Evolutionary conservation across 2,888 invertebrate species (phyloP), one percentile per base, ranked within the genome.

Genomic region (Pardosa pseudoannulata): DNA sequence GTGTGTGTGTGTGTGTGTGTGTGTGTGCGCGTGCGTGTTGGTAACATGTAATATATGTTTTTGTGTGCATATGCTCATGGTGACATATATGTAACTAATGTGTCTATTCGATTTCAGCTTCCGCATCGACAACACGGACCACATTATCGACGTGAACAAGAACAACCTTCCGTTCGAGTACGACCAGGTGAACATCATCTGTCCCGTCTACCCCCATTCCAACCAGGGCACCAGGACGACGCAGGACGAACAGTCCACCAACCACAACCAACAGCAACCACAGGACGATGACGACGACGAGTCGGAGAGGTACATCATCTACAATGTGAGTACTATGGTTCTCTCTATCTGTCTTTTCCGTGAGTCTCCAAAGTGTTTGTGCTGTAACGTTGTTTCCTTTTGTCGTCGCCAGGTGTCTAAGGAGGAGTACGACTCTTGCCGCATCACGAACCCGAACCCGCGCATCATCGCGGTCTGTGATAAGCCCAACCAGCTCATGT

Each of bases 121-220:
- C 93, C 95, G 97, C 92, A 97, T 97, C 94, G 97, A 98, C 94
- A 98, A 98, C 93, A 97, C 97, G 64, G 97, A 98, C 93, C 97
- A 98, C 93, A 97, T 98, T 92, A 97, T 97, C 92, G 97, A 98
- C 92, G 95, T 98, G 90, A 97, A 97, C 93, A 96, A 96, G 93
- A 96, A 96, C 90, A 97, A 97, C 92, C 94, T 95, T 89, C 96
- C 96, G 91, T 97, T 96, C 92, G 97, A 97, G 92, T 97, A 96
- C 92, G 97, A 98, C 92, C 97, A 97, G 93, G 97, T 97, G 91
- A 97, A 97, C 92, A 96, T 98, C 92, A 96, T 97, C 91, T 98
- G 97, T 93, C 97, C 97, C 72, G 96, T 96, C 27, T 97, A 97
- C 91, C 94, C 95, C 81, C 96, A 96, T 46, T 75, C 79, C 70